Evolutionary conservation across 2,113 vertebrate genomes (phyloP).

Genomic region (Xiphias gladius): DNA sequence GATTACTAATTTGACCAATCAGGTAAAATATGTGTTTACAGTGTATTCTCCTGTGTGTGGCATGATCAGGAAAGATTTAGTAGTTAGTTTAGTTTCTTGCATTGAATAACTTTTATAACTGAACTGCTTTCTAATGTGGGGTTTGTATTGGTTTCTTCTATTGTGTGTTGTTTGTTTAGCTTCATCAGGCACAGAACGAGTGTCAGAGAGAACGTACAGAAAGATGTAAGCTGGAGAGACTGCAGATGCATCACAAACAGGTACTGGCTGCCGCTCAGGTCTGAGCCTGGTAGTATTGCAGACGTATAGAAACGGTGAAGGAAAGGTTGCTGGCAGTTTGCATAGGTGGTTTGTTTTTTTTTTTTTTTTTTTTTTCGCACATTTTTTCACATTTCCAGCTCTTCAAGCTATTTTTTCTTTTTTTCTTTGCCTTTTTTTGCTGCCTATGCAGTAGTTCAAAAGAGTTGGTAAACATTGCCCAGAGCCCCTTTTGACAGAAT

Average conservation of each 20-base stretch:
- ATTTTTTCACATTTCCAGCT: no score
- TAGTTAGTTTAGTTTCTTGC: not conserved
- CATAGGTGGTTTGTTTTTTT: slow-evolving; percentile 6
- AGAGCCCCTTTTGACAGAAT: slow-evolving; percentile 72
- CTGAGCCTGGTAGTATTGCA: not conserved
- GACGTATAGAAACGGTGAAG: slow-evolving; percentile 14
- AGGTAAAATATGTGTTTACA: slow-evolving; percentile 79
- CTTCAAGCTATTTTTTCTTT: no score
- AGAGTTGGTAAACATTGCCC: slow-evolving; percentile 10
- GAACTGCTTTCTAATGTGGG: not conserved
- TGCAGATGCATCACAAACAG: slow-evolving; percentile 95
- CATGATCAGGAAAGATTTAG: not conserved
- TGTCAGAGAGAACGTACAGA: slow-evolving; percentile 91
- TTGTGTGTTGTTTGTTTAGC: slow-evolving; percentile 78
- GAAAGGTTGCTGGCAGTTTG: slow-evolving; percentile 10
- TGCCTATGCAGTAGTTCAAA: not conserved
- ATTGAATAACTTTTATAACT: not conserved
- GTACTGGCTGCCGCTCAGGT: slow-evolving; percentile 77
- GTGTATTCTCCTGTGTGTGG: not conserved
- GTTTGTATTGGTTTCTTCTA: not conserved
- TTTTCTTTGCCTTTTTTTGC: no score
- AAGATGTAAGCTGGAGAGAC: slow-evolving; percentile 92
- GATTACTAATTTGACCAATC: slow-evolving; percentile 90
- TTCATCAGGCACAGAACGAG: slow-evolving; percentile 92
- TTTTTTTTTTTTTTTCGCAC: no score